phyloP scores from a whole-genome alignment of 2,888 invertebrate species.

The Harmothoe impar region DNA sequence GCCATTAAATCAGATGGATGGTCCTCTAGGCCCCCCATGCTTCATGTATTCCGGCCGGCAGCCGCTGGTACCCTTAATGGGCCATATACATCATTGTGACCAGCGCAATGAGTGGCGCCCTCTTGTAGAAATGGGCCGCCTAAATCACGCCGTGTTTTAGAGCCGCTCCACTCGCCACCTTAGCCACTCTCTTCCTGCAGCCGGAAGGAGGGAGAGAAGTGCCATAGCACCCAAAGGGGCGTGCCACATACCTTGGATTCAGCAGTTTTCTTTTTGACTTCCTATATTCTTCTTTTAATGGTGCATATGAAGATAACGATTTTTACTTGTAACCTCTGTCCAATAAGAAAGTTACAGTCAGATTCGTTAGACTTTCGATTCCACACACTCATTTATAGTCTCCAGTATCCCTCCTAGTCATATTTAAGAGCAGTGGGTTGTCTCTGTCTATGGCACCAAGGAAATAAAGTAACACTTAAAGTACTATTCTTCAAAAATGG shows the following conservation, averaged over 20 bases:
- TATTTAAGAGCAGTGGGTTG: too few relatives aligned
- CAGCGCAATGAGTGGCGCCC: constrained; percentile 32
- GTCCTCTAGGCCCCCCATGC: neutral
- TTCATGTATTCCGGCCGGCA: constrained; percentile 10
- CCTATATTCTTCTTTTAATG: too few relatives aligned
- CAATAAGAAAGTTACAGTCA: too few relatives aligned
- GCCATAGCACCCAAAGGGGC: neutral
- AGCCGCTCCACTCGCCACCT: constrained; percentile 22
- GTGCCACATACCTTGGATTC: neutral
- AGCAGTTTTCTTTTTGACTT: too few relatives aligned
- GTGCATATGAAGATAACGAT: too few relatives aligned
- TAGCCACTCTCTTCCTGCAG: constrained; percentile 39
- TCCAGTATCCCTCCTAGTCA: too few relatives aligned
- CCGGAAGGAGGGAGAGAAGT: constrained; percentile 46
- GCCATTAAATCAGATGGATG: constrained; percentile 49
- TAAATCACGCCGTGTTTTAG: constrained; percentile 48
- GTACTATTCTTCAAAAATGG: too few relatives aligned
- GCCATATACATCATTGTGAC: constrained; percentile 41
- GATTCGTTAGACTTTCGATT: too few relatives aligned
- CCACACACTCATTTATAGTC: too few relatives aligned
- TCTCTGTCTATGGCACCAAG: too few relatives aligned
- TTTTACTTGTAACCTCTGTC: too few relatives aligned
- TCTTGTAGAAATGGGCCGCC: constrained; percentile 32
- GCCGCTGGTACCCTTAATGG: neutral
- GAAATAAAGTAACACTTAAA: too few relatives aligned